Evolutionary conservation across 2,797 vertebrate genomes (phyloP).

Genomic region (Huso huso): DNA sequence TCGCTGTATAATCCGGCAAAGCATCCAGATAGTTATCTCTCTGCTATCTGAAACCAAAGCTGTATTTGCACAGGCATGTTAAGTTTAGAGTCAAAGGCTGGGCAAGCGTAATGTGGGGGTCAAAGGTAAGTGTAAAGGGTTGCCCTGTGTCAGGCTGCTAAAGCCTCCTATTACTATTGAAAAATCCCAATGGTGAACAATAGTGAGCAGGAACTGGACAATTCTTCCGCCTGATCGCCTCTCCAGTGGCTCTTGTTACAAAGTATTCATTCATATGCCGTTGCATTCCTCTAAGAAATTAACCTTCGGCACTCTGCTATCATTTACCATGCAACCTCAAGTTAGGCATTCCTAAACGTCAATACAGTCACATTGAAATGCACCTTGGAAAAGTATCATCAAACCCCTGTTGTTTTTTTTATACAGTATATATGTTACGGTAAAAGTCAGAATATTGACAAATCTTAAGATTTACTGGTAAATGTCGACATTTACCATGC

Average conservation of each 20-base stretch:
- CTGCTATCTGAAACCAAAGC: conserved; percentile 47
- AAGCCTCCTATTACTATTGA: no score
- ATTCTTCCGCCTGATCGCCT: not conserved
- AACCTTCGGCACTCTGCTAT: not conserved
- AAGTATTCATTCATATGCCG: not conserved
- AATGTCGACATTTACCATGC: no score
- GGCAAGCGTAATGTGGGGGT: conserved; percentile 46
- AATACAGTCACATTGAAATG: no score
- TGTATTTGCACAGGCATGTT: conserved; percentile 45
- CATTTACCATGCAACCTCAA: not conserved
- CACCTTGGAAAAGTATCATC: no score
- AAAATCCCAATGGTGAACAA: not conserved
- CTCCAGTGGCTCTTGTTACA: not conserved
- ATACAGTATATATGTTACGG: no score
- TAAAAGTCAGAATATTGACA: no score
- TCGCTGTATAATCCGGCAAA: conserved; percentile 46
- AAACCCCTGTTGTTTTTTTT: no score
- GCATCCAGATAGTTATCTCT: conserved; percentile 51
- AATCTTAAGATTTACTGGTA: no score
- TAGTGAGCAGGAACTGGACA: not conserved
- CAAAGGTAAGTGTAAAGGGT: conserved; percentile 34
- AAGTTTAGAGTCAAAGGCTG: conserved; percentile 44
- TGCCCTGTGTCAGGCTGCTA: not conserved
- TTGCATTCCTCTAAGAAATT: not conserved
- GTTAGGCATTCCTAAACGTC: not conserved